Percentiles rank a stretch among this genome's conserved stretches.
Evolutionary conservation across 92 coral and sea anemone species (phyloP).

Genomic region (Porites cylindrica): DNA sequence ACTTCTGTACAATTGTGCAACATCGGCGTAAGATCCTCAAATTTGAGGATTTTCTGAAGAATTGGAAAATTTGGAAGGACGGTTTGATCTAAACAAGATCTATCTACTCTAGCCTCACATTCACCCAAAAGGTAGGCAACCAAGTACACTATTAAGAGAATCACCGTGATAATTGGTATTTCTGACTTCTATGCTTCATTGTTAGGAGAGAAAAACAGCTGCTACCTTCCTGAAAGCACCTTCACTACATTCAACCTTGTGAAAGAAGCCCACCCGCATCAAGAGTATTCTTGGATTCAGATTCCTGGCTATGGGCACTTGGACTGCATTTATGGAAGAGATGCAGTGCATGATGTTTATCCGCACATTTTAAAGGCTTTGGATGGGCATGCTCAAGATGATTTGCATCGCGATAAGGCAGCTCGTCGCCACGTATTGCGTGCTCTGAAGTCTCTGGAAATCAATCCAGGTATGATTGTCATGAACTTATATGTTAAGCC

Average conservation of each 20-base stretch:
- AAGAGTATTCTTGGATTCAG: slow-evolving; percentile 38
- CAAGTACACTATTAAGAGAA: no score
- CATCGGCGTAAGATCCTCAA: no score
- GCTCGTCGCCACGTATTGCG: neutral
- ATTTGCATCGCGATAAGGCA: slow-evolving; percentile 7
- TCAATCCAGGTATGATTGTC: neutral
- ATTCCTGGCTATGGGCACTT: slow-evolving; percentile 72
- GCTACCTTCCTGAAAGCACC: slow-evolving; percentile 51
- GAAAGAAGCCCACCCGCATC: slow-evolving; percentile 61
- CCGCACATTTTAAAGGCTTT: slow-evolving; percentile 64
- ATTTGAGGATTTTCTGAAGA: no score
- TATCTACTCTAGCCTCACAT: no score
- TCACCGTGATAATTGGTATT: no score
- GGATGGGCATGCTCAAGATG: slow-evolving; percentile 50
- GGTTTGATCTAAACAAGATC: no score
- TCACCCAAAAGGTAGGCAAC: no score
- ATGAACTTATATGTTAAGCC: no score
- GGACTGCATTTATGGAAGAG: slow-evolving; percentile 65
- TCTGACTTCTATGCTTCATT: neutral
- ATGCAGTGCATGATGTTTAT: slow-evolving; percentile 57
- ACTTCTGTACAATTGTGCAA: no score
- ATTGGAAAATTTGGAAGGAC: no score
- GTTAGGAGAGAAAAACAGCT: slow-evolving; percentile 59
- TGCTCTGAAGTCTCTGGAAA: slow-evolving; percentile 3
- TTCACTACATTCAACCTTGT: slow-evolving; percentile 25